These are phyloP conservation scores for Hyposoter dolosus DNA, from an alignment of 2,888 invertebrate species.

Conservation along the genomic window DNA sequence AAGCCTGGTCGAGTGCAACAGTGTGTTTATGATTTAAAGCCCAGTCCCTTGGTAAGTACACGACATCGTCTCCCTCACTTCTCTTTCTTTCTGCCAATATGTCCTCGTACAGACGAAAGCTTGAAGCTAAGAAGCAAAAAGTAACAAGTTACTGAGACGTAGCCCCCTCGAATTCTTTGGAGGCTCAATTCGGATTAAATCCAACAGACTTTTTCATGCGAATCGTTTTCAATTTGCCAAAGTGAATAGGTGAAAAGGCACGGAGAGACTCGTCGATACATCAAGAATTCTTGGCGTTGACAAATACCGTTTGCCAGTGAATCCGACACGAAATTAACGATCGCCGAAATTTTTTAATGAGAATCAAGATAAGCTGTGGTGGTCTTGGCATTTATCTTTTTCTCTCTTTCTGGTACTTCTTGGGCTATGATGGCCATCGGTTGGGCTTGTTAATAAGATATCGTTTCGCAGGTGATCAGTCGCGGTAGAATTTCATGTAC, in stretches of 20 bases:
- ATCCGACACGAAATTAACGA: slow-evolving; percentile 58
- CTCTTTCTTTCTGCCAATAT: slow-evolving; percentile 16
- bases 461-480: slow-evolving; percentile 52
- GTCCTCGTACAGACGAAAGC: slow-evolving; percentile 9
- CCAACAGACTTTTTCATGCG: not conserved
- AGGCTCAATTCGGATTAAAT: not conserved
- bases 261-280: not conserved
- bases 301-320: slow-evolving; percentile 29
- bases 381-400: slow-evolving; percentile 9
- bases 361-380: slow-evolving; percentile 65
- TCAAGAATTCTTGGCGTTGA: slow-evolving; percentile 41
- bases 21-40: slow-evolving; percentile 59
- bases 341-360: slow-evolving; percentile 62
- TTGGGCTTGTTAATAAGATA: slow-evolving; percentile 56
- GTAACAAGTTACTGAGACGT: not conserved
- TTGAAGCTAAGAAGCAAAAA: not conserved
- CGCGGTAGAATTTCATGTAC: slow-evolving; percentile 40
- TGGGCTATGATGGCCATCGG: slow-evolving; percentile 6
- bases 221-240: slow-evolving; percentile 5
- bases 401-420: not conserved
- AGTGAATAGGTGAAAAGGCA: slow-evolving; percentile 1
- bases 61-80: slow-evolving; percentile 40
- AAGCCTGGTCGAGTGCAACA: not conserved
- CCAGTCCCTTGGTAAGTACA: slow-evolving; percentile 42
- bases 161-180: not conserved